phyloP scores from a whole-genome alignment of 1,140 invertebrate genomes.

The Artemia franciscana region DNA sequence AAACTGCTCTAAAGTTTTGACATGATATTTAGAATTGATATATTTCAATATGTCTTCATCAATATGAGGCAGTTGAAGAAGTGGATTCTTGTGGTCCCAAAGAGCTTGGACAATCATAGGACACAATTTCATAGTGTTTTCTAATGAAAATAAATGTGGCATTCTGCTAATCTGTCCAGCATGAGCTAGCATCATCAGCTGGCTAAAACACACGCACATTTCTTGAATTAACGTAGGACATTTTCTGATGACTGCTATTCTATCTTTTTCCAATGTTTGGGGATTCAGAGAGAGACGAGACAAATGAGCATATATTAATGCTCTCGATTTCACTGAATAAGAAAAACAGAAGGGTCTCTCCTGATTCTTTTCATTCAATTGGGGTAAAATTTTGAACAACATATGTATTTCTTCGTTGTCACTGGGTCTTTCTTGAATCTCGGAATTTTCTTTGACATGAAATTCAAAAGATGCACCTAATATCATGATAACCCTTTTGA shows the following conservation, averaged over 20 bases:
- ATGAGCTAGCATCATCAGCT: conserved; percentile 74
- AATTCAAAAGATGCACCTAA: conserved; percentile 88
- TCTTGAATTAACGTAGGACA: conserved; percentile 90
- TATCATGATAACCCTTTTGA: conserved; percentile 89
- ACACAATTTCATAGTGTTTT: conserved; percentile 88
- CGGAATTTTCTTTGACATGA: conserved; percentile 73
- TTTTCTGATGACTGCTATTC: conserved; percentile 28
- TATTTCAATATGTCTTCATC: conserved; percentile 78
- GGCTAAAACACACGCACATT: conserved; percentile 85
- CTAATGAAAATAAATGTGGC: conserved; percentile 80
- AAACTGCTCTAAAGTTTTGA: conserved; percentile 65
- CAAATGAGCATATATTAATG: conserved; percentile 81
- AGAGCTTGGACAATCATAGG: conserved; percentile 92
- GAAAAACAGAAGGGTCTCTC: conserved; percentile 72
- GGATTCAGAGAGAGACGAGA: conserved; percentile 52
- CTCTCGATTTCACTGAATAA: conserved; percentile 92
- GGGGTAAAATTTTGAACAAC: conserved; percentile 70
- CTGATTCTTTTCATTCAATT: conserved; percentile 83
- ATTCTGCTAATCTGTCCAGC: conserved; percentile 53
- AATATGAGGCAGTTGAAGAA: conserved; percentile 87
- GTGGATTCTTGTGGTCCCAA: conserved; percentile 76
- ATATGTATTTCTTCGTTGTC: conserved; percentile 86
- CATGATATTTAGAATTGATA: conserved; percentile 55
- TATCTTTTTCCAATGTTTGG: conserved; percentile 55
- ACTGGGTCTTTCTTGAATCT: conserved; percentile 72